Base-by-base conservation (phyloP, 2,797 vertebrate genomes). In the Coccyzus lansbergi region DNA sequence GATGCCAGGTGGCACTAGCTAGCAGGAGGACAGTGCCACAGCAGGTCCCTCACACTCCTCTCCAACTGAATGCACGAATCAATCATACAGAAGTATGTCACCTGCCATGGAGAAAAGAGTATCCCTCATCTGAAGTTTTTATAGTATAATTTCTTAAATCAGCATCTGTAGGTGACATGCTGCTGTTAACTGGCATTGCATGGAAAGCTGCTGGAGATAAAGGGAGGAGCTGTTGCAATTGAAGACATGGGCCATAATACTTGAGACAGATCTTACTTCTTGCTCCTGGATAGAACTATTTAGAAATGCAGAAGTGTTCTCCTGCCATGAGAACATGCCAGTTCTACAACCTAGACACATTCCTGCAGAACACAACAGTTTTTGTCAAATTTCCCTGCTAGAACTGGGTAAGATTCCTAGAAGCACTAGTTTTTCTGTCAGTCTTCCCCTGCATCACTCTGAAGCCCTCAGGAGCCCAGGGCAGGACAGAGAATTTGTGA, bases 271-370 rank as follows among this genome's bases (percentile, higher is more conserved):
- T n/a, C 51, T 68, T 78, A 7, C 12, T 76, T 18, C 24, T 91
- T 69, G 33, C 12, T 86, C 4, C 38, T 48, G 16, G 14, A 25
- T 49, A 63, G 70, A 82, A 11, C 33, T 76, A 15, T 62, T 60
- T 26, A 64, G 36, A 68, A 68, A 81, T 13, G 24, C 12, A 19
- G 31, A 82, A 59, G 9, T 36, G 8, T 9, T 40, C 7, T 80
- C 11, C 4, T 4, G 0, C 7, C 22, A 8, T 2, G 4, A 42
- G 55, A 79, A 51, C 90, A 59, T 4, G 8, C 11, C 12, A 20
- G 4, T 21, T 60, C 33, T 55, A 34, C 52, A 67, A 19, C 34
- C 26, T 46, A 38, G 67, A 53, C 22, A 62, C 6, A 17, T 56
- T 59, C 7, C 22, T 52, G 8, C 42, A 80, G n/a, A 83, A 68